phyloP scores from a whole-genome alignment of 2,888 invertebrate species.

The Alloscopus bannaensis region DNA sequence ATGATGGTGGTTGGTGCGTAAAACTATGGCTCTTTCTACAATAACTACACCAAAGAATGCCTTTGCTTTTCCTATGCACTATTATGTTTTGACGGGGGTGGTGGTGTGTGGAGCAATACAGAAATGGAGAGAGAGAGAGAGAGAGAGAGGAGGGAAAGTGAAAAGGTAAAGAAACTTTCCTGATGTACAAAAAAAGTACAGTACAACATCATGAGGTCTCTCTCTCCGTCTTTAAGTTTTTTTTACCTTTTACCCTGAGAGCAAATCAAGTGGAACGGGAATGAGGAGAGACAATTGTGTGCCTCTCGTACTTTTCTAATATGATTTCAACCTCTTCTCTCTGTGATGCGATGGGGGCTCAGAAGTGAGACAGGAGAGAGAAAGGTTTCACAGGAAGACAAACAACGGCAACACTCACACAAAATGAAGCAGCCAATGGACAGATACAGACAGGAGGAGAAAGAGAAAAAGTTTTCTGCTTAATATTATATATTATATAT shows the following conservation, averaged over 20 bases:
- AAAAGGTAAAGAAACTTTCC: conserved; percentile 23
- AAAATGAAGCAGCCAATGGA: conserved; percentile 1
- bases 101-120: no score
- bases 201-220: not conserved
- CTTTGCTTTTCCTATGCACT: no score
- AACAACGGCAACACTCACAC: conserved; percentile 36
- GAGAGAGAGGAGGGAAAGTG: conserved; percentile 1
- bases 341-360: no score
- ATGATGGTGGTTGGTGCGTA: not conserved
- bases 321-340: conserved; percentile 5
- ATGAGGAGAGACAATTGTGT: conserved; percentile 64
- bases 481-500: not conserved
- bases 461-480: conserved; percentile 22
- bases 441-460: conserved; percentile 9
- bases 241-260: conserved; percentile 54
- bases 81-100: no score
- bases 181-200: conserved; percentile 9
- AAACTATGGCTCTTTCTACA: no score
- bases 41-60: no score
- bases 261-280: conserved; percentile 63
- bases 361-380: no score
- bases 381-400: conserved; percentile 55
- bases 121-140: no score
- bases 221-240: not conserved
- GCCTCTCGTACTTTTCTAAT: conserved; percentile 22